Conservation (phyloP, 1,140 invertebrate genomes). For the Wasmannia auropunctata region DNA sequence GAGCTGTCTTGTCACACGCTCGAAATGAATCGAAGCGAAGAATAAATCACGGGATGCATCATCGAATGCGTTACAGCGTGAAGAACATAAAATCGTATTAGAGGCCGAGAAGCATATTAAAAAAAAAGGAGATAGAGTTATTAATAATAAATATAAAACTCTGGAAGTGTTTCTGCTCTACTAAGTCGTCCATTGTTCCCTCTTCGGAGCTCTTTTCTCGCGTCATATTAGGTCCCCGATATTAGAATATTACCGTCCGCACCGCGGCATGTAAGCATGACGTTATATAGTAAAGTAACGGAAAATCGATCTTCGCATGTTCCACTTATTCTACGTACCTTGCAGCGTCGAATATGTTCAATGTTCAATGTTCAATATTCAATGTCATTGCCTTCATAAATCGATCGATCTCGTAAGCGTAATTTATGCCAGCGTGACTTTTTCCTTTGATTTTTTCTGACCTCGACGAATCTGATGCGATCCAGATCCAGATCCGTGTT, state of each 20-base stretch:
- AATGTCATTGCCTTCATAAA: not conserved
- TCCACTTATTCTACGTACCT: constrained; percentile 67
- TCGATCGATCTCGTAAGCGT: not conserved
- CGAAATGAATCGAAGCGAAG: not conserved
- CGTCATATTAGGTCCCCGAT: not conserved
- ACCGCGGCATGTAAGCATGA: constrained; percentile 35
- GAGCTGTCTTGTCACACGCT: not conserved
- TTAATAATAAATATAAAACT: constrained; percentile 5
- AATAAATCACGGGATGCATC: not conserved
- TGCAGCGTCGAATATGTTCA: constrained; percentile 1
- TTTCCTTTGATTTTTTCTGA: not conserved
- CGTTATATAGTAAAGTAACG: constrained; percentile 77
- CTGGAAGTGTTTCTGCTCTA: not conserved
- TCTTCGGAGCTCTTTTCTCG: not conserved
- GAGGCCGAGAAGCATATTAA: not conserved
- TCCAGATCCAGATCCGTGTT: not conserved
- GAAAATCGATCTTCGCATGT: constrained; percentile 72
- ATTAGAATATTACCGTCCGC: not conserved
- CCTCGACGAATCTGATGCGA: not conserved
- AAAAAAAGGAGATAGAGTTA: not conserved
- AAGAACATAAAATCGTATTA: not conserved
- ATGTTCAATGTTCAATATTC: not conserved
- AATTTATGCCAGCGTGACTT: not conserved
- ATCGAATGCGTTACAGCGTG: not conserved
- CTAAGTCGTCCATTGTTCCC: not conserved